Conservation (phyloP, 2,797 vertebrate genomes). For the Sarcoramphus papa region DNA sequence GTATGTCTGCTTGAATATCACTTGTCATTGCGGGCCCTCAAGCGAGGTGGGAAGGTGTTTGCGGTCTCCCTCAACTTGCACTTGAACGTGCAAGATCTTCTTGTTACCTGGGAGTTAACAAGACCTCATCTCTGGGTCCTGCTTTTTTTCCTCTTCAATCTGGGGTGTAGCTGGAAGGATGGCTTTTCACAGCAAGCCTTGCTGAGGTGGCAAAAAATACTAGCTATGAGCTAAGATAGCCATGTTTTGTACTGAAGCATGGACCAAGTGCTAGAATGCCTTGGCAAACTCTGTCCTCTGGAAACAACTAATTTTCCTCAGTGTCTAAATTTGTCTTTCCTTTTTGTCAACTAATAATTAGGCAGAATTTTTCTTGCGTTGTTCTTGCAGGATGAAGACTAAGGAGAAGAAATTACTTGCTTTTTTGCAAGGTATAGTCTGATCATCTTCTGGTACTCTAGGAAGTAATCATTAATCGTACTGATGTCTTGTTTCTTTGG, state of each 20-base stretch:
- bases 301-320: background rate
- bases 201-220: rapidly evolving
- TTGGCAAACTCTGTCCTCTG: background rate
- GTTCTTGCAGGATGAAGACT: background rate
- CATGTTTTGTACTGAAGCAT: background rate
- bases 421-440: background rate
- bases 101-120: background rate
- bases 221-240: background rate
- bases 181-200: background rate
- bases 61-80: background rate
- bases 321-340: background rate
- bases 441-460: background rate
- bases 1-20: background rate
- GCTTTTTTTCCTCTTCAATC: background rate
- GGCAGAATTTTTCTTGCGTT: background rate
- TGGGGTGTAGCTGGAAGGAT: background rate
- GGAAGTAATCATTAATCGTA: background rate
- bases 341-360: background rate
- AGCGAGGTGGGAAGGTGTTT: background rate
- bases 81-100: background rate
- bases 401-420: background rate
- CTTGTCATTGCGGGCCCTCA: background rate
- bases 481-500: background rate
- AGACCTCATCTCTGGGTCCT: background rate
- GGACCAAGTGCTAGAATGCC: background rate